phyloP scores from a whole-genome alignment of 2,113 vertebrate species.

The Atlantisia rogersi region DNA sequence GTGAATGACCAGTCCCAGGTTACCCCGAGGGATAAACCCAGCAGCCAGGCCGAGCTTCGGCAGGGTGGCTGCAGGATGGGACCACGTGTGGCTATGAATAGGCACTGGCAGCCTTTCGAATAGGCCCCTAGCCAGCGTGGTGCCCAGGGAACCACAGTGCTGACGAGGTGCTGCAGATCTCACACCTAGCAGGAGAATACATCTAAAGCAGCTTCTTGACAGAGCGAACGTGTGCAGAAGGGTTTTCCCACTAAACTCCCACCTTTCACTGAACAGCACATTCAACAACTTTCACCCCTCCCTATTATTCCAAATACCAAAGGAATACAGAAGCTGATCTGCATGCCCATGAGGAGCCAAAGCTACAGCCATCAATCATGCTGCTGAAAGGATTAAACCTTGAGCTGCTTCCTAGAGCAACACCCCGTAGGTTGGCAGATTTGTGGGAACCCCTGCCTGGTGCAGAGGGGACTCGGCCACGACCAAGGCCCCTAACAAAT shows the following conservation, averaged over 20 bases:
- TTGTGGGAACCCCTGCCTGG: neutral
- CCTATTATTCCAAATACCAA: neutral
- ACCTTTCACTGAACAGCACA: neutral
- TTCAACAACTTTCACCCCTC: neutral
- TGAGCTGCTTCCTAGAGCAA: neutral
- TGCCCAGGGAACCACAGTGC: neutral
- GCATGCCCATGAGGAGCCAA: neutral
- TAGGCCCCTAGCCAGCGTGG: accelerated
- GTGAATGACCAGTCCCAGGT: neutral
- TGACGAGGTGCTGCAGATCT: neutral
- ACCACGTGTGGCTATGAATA: no score
- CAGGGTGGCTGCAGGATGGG: neutral
- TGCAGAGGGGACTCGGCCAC: no score
- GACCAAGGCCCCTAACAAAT: neutral
- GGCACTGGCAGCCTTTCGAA: neutral
- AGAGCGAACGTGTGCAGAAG: neutral
- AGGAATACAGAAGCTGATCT: neutral
- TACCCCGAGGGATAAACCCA: neutral
- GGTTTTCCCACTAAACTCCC: neutral
- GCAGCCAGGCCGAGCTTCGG: neutral
- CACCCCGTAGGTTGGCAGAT: accelerated
- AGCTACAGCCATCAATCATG: neutral
- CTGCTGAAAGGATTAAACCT: neutral
- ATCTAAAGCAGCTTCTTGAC: neutral
- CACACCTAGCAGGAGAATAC: neutral